Evolutionary conservation across 2,888 invertebrate genomes (phyloP), one percentile per base, ranked within the genome.

Genomic region (Amorpha juglandis): DNA sequence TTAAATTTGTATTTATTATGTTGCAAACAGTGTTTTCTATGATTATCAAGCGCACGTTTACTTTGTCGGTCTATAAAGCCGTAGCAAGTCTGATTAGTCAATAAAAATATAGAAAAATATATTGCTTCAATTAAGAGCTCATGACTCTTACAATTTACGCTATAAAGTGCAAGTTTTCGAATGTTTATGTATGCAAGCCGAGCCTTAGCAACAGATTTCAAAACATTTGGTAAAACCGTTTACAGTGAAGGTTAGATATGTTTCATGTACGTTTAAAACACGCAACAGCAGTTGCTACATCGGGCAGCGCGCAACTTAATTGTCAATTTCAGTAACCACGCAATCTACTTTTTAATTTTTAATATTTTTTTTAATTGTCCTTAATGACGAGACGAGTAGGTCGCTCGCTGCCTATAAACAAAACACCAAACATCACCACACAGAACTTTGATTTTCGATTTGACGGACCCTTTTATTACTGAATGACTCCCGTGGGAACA

Each of bases 121-220:
- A 27, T 27, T 27, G 27, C 3, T 19, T 19, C 8, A 19, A 8
- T 50, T 21, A 9, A 27, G 21, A 51, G 12, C 0, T 21, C 8
- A 6, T 19, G 2, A 14, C 12, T 27, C 33, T 52, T 12, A 52
- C 14, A 27, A 52, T 52, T 3, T 6, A 53, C 53, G 53, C n/a
- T 12, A 58, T 42, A 42, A 58, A 2, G 12, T 12, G 42, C n/a
- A 38, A 58, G 19, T 16, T 16, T 19, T 58, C 19, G 55, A 58
- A 58, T 38, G 9, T 42, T 42, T 16, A 38, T n/a, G 9, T 35
- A 19, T 14, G 38, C 16, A 11, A 6, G 19, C 38, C 19, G 11
- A 11, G 58, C 58, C 19, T 38, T 38, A 42, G 58, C 58, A 58
- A 58, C 58, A 19, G 58, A 58, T 58, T 58, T 58, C 58, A n/a